Evolutionary conservation across 2,888 invertebrate species (phyloP), one percentile per base, ranked within the genome.

Genomic region (Dysmachus trigonus): DNA sequence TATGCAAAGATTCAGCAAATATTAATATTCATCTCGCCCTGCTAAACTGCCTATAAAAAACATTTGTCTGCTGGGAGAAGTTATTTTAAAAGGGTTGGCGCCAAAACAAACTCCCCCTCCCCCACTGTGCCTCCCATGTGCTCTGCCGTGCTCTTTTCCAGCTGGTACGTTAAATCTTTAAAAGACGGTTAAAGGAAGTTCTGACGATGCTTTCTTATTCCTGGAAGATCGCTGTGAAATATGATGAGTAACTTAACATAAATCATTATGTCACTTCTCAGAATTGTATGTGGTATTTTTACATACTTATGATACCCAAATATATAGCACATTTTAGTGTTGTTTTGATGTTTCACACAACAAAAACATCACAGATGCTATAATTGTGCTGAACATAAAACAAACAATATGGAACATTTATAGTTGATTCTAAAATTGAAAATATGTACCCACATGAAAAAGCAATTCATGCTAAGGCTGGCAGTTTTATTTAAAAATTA

Each of bases 21-120:
- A 76, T 76, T 74, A 74, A 74, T 38, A 74, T 74, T 74, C 74
- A 74, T 74, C 38, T 74, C 74, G 74, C 74, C 74, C 35, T 15
- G 35, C 5, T 6, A 7, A 74, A 74, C n/a, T 74, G 74, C 18
- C 74, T 13, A 74, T 74, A 74, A 74, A 74, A 18, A 74, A 6
- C 74, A 74, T 74, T 74, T 74, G 74, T 74, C 33, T 74, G 8
- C 38, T 18, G 18, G 35, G 4, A 35, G 35, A 18, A 73, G 73
- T 71, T 18, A 47, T 47, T 47, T 22, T 8, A 22, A 22, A 53
- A 18, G 53, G 53, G 53, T 53, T 53, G 53, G 22, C 18, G 18
- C 18, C 22, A 22, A 22, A 18, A 8, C 53, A 53, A 18, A 22
- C 22, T 22, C 8, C 53, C 8, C 22, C 22, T 53, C 8, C 1